Evolutionary conservation across 2,797 vertebrate species (phyloP), one percentile per base, ranked within the genome.

Genomic region (Denticeps clupeoides): DNA sequence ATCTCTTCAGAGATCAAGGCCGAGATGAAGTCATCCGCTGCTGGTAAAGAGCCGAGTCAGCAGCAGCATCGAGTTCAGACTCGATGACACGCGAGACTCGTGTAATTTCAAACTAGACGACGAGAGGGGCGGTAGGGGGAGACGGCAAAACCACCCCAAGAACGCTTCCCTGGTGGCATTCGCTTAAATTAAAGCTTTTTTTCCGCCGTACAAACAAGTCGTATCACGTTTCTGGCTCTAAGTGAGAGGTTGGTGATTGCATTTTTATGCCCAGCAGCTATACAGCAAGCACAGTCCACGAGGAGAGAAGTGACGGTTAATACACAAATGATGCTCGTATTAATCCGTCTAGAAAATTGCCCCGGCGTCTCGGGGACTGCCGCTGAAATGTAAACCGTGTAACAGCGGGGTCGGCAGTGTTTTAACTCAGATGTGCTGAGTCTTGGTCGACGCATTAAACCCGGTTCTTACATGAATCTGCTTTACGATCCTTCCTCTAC

Each of bases 311-410:
- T 63, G 65, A 60, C 62, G 64, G 56, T 56, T 60, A 43, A 73
- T 78, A 71, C 54, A 70, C 55, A 73, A 78, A 72, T 64, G 56
- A 69, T 67, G 62, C 32, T 51, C 55, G 68, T 75, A 78, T 71
- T 54, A 71, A 63, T 68, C 63, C 68, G 61, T 70, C 65, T 47
- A 48, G 48, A 65, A 69, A 72, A 71, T 61, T 47, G 68, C 68
- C 56, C 54, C 22, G 23, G 45, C 56, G 50, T 53, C 67, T 54
- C 6, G 4, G 37, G 19, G 28, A 49, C n/a, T n/a, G n/a, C n/a
- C n/a, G n/a, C n/a, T n/a, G n/a, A n/a, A n/a, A n/a, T n/a, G n/a
- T n/a, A n/a, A n/a, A n/a, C n/a, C n/a, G n/a, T n/a, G n/a, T n/a
- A n/a, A n/a, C n/a, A n/a, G n/a, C n/a, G n/a, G n/a, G n/a, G n/a